Percentiles rank a stretch among this genome's conserved stretches.
Evolutionary conservation across 2,113 vertebrate genomes (phyloP).

Genomic region (Pterocles gutturalis): DNA sequence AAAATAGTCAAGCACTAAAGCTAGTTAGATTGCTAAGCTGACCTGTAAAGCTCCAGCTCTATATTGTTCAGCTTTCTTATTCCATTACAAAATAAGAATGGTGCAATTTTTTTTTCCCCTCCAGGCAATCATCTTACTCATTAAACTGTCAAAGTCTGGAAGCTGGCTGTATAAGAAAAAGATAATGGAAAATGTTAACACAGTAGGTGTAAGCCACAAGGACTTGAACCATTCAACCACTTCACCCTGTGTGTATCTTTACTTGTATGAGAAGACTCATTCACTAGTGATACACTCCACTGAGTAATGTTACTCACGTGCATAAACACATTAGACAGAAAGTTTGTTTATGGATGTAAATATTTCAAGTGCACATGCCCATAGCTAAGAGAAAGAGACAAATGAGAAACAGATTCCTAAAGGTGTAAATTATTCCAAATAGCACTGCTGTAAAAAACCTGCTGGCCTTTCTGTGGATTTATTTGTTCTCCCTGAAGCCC

Average conservation of each 20-base stretch:
- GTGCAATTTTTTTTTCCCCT: neutral
- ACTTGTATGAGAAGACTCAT: neutral
- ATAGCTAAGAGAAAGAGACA: neutral
- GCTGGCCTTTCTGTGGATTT: neutral
- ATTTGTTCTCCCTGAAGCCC: neutral
- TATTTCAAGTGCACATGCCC: neutral
- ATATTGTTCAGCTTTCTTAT: neutral
- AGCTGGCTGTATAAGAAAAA: neutral
- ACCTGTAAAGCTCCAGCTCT: neutral
- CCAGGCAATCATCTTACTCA: neutral
- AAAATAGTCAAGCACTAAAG: neutral
- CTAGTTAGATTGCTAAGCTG: neutral
- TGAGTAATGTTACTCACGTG: neutral
- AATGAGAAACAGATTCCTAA: neutral
- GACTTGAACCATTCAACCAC: neutral
- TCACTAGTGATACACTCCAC: neutral
- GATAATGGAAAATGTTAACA: conserved; percentile 5
- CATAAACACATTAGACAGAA: neutral
- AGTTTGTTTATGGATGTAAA: neutral
- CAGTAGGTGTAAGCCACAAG: neutral
- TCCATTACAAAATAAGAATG: conserved; percentile 3
- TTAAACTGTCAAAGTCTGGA: neutral
- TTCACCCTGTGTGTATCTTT: neutral
- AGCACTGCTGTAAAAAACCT: neutral
- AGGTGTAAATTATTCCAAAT: neutral